Conservation (phyloP, 2,888 invertebrate species). For the Elmis aenea region DNA sequence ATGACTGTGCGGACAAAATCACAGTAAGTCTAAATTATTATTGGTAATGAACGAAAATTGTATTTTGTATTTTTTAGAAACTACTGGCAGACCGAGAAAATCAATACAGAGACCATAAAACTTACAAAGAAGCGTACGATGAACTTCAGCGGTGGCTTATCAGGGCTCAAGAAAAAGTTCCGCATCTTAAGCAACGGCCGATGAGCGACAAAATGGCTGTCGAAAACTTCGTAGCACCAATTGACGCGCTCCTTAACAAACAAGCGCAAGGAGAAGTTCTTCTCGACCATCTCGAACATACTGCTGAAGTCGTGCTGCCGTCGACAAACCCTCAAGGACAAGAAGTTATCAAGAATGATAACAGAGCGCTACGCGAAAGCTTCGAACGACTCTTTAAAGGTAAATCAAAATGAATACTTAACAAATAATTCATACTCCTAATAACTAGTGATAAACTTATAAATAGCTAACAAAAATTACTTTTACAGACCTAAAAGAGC, state of each 20-base stretch:
- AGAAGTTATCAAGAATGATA: conserved; percentile 76
- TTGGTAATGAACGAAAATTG: too few species aligned
- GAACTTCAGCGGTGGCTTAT: conserved; percentile 85
- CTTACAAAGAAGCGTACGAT: conserved; percentile 88
- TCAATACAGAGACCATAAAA: conserved; percentile 80
- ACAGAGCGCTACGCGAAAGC: conserved; percentile 76
- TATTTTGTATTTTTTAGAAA: conserved; percentile 44
- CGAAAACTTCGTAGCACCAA: conserved; percentile 82
- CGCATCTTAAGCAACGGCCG: conserved; percentile 77
- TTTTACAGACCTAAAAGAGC: conserved; percentile 67
- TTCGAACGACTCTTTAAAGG: conserved; percentile 77
- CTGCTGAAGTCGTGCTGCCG: conserved; percentile 80
- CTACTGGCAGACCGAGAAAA: conserved; percentile 74
- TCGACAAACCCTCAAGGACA: conserved; percentile 79
- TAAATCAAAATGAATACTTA: conserved; percentile 26
- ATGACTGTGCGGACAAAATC: conserved; percentile 69
- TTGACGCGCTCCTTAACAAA: conserved; percentile 80
- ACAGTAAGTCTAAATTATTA: conserved; percentile 56
- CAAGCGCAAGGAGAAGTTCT: conserved; percentile 86
- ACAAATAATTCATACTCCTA: neutral
- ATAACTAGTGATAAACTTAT: too few species aligned
- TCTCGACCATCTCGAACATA: conserved; percentile 80
- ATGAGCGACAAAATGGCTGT: conserved; percentile 83
- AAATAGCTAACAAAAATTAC: too few species aligned
- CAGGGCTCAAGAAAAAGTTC: conserved; percentile 83